A percentile compares a stretch with the other conserved stretches of the same genome.
Evolutionary conservation across 92 coral and sea anemone species (phyloP).

Genomic region (Zoanthus solanderi): DNA sequence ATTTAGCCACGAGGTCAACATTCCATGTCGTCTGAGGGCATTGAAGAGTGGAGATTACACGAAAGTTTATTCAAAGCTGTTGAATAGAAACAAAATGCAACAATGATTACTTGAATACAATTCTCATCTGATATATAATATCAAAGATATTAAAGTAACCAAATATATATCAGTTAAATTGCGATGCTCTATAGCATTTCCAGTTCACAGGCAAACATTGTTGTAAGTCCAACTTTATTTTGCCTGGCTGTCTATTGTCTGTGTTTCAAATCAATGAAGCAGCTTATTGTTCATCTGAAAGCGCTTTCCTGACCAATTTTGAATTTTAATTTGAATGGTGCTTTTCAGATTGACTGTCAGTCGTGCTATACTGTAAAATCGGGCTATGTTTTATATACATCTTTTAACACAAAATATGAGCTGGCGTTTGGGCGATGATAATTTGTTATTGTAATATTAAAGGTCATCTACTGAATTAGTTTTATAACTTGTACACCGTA

Average conservation of each 20-base stretch:
- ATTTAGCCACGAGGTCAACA: too few relatives aligned
- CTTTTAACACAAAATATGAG: background rate
- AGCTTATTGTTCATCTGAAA: background rate
- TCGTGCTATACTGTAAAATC: conserved; percentile 8
- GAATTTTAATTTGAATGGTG: conserved; percentile 9
- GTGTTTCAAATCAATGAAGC: conserved; percentile 14
- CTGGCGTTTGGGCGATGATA: background rate
- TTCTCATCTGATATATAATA: conserved; percentile 28
- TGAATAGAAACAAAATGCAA: conserved; percentile 21
- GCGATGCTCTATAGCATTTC: conserved; percentile 15
- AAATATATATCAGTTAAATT: conserved; percentile 21
- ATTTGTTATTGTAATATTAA: too few relatives aligned
- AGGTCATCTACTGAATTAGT: too few relatives aligned
- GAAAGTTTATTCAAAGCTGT: background rate
- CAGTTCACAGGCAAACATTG: conserved; percentile 30
- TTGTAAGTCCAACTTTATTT: conserved; percentile 16
- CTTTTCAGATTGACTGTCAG: conserved; percentile 10
- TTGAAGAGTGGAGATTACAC: too few relatives aligned
- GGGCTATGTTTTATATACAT: conserved; percentile 9
- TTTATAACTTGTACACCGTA: too few relatives aligned
- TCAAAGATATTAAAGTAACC: conserved; percentile 18
- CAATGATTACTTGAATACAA: conserved; percentile 22
- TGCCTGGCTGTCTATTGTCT: conserved; percentile 28
- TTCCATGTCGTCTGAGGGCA: too few relatives aligned
- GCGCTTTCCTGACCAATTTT: conserved; percentile 12